Evolutionary conservation across 2,113 vertebrate species (phyloP).

Genomic region (Calidris pygmaea): DNA sequence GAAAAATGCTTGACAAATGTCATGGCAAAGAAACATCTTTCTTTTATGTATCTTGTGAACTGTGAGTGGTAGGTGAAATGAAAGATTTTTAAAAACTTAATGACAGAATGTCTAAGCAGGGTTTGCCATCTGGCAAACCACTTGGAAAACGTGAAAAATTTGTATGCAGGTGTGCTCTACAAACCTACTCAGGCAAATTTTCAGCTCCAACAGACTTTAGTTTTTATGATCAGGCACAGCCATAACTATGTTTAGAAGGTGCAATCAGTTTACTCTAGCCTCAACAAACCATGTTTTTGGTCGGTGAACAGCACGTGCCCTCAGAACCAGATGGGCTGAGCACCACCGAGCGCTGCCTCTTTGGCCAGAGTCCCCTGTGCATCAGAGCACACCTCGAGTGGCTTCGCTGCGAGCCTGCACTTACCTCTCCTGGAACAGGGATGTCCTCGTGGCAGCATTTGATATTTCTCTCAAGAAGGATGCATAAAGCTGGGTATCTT

Average conservation of each 20-base stretch:
- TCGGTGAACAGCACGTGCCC: neutral
- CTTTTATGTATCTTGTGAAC: neutral
- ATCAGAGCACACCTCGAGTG: accelerated
- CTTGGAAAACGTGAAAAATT: neutral
- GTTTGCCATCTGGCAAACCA: neutral
- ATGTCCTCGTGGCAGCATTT: neutral
- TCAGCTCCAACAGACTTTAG: neutral
- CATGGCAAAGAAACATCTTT: neutral
- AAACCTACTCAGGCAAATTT: neutral
- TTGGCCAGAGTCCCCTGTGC: neutral
- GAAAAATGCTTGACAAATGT: neutral
- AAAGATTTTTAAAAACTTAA: neutral
- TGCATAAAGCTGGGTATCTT: neutral
- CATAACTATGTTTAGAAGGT: neutral
- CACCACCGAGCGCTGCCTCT: too few species aligned
- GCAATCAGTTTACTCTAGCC: neutral
- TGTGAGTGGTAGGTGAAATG: neutral
- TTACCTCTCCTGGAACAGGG: neutral
- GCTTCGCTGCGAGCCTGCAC: accelerated
- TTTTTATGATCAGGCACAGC: neutral
- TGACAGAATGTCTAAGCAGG: neutral
- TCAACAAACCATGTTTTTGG: neutral
- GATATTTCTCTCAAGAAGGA: neutral
- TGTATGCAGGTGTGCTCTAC: neutral
- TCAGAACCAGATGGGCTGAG: neutral